Base-by-base conservation (phyloP, 2,888 invertebrate species). In the Acrobasis suavella region DNA sequence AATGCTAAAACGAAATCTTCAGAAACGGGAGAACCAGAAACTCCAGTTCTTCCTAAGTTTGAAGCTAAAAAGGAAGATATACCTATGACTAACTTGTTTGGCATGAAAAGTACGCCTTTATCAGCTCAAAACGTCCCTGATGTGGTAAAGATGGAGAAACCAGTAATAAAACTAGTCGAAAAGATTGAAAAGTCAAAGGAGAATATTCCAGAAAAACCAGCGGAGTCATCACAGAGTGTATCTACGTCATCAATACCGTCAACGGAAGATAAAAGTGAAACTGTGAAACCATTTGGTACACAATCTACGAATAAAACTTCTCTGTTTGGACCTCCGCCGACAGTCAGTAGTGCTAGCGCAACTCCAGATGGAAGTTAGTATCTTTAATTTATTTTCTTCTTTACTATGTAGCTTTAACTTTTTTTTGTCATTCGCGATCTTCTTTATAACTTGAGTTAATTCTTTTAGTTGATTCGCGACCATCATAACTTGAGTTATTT, bases 11-110 rank as follows among this genome's bases (percentile, higher is more conserved):
- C 65, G 3, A 69, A 68, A 58, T 66, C 69, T 39, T 63, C 64
- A 56, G 91, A 89, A 80, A 89, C 87, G 8, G 87, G 87, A 0
- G 91, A 91, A 77, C 74, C 77, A 7, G 86, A 87, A 67, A 63
- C 72, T 12, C 59, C 67, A 14, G 62, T 70, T 38, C 77, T 76
- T 68, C 62, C 74, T 1, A 50, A 55, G 55, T 14, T 70, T 15
- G 73, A 75, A 16, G 38, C 67, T 1, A 74, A 81, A 74, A 77
- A 80, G 63, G 75, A 72, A 64, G 78, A 80, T 6, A 86, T 88
- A 77, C 81, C 83, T 2, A 66, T 83, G 16, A 77, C 82, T 0
- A 85, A 82, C 65, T 67, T 85, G 46, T 88, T 87, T 64, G 83
- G 71, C 50, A 69, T 81, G 64, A 85, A 87, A 73, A 62, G 76